These are phyloP conservation scores for Limnodromus scolopaceus DNA, from an alignment of 2,797 vertebrate species.

Conservation along the genomic window DNA sequence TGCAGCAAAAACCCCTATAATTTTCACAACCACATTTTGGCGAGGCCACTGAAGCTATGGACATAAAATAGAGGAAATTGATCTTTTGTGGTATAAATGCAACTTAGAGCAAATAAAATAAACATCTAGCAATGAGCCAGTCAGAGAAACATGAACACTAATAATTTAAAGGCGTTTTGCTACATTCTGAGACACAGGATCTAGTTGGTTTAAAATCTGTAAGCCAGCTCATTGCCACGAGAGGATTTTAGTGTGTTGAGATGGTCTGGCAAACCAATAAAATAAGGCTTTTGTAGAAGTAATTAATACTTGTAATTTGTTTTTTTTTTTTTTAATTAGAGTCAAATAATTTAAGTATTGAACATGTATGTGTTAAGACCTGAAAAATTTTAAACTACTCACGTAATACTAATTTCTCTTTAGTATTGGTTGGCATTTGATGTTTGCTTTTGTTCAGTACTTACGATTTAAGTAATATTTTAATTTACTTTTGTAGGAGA, in stretches of 20 bases:
- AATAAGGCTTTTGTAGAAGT: not conserved
- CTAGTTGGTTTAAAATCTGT: not conserved
- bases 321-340: not conserved
- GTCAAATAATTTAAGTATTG: not conserved
- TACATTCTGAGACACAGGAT: not conserved
- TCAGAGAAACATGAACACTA: not conserved
- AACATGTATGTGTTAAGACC: not conserved
- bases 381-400: not conserved
- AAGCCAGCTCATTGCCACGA: not conserved
- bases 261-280: not conserved
- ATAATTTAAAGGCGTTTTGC: not conserved
- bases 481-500: conserved; percentile 84
- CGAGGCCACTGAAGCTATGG: accelerated
- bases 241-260: not conserved
- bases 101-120: not conserved
- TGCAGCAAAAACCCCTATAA: not conserved
- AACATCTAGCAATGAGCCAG: not conserved
- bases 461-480: not conserved
- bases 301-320: not conserved
- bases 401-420: not conserved
- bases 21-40: not conserved
- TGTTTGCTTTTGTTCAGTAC: not conserved
- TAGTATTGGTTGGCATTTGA: not conserved
- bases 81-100: not conserved
- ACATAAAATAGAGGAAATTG: accelerated